Evolutionary conservation across 2,113 vertebrate genomes (phyloP), one percentile per base, ranked within the genome.

Genomic region (Sturnus vulgaris): DNA sequence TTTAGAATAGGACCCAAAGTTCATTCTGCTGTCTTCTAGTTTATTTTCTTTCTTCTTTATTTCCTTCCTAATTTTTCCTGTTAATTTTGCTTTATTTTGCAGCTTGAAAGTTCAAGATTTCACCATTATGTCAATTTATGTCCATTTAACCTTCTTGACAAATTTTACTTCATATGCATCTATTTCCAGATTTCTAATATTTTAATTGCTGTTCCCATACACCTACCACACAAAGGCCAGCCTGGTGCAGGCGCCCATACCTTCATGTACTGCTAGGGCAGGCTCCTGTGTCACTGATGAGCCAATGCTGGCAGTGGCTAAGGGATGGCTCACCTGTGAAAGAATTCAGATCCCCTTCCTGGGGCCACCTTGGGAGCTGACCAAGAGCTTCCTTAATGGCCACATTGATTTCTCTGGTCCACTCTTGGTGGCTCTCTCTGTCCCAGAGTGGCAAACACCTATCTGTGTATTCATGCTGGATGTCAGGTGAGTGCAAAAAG

Each of bases 161-260:
- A 18, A 9, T 21, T 39, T 44, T 21, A 24, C 25, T 65, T 30
- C 7, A 33, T 7, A 35, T 7, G 2, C 19, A 40, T 12, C 50
- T 69, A 10, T 55, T 64, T 23, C 12, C 21, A 56, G 39, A 64
- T 35, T 84, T 49, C 39, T 71, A 21, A 73, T 3, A 4, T 31
- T 90, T 64, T 28, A 76, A 25, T 9, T 82, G 35, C 20, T 15
- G 10, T 35, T 82, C 39, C 86, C 75, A 64, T 16, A 11, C 10
- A 40, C 10, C 24, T 9, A 7, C 2, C 27, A 28, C 30, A 20
- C 21, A 39, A 42, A 78, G 59, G 37, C 20, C 78, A 75, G 30
- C 21, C 8, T 0, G 1, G 23, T 33, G 60, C 35, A 44, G 25
- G 64, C 17, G 7, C 12, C 33, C 27, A 1, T 2, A 31, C 24